A percentile compares a stretch with the other conserved stretches of the same genome.
These are phyloP conservation scores for Rhinolophus ferrumequinum DNA, from an alignment of 2,113 vertebrate species.

Conservation along the genomic window DNA sequence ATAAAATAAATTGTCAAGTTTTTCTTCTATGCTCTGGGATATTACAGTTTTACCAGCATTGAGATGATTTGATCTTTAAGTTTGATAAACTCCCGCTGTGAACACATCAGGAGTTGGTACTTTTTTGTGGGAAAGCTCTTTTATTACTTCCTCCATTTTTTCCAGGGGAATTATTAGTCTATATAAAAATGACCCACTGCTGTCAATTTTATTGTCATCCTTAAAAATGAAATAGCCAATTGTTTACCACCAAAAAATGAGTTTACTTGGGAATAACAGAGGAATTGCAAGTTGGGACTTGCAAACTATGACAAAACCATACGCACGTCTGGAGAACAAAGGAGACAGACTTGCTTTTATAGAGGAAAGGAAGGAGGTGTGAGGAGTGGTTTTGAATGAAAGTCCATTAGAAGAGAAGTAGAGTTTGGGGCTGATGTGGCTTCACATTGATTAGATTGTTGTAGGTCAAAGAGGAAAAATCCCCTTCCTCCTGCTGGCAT, in stretches of 20 bases:
- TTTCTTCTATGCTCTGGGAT: not conserved
- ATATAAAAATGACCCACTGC: not conserved
- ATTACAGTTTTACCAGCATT: not conserved
- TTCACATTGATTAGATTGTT: not conserved
- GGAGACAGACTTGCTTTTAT: not conserved
- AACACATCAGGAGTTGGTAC: not conserved
- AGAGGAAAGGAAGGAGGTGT: not conserved
- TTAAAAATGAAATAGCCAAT: not conserved
- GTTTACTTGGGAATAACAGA: not conserved
- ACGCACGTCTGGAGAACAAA: not conserved
- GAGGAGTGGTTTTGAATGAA: not conserved
- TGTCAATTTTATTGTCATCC: not conserved
- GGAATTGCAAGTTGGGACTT: not conserved
- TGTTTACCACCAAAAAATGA: not conserved
- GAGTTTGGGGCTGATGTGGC: not conserved
- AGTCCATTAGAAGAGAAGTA: not conserved
- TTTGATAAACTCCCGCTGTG: not conserved
- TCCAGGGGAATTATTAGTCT: not conserved
- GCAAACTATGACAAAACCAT: not conserved
- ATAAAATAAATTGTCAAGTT: not conserved
- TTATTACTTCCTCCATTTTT: not conserved
- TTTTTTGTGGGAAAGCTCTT: not conserved
- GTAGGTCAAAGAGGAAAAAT: not conserved
- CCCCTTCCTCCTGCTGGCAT: not conserved
- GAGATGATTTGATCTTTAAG: not conserved